Conservation (phyloP, 2,888 invertebrate genomes). For the Tortricodes alternella region DNA sequence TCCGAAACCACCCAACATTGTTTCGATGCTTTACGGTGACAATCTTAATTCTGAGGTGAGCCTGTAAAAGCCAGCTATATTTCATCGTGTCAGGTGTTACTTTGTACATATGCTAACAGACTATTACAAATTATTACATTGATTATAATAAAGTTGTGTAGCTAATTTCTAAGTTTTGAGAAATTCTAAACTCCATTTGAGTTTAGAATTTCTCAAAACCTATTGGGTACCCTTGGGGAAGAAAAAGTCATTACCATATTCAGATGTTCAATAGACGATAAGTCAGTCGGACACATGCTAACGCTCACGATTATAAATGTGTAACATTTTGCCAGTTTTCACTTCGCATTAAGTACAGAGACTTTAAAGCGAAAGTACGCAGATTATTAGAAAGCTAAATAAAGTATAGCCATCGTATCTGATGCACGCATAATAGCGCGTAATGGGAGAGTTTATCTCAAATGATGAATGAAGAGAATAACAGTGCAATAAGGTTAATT, state of each 20-base stretch:
- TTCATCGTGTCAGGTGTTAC: constrained; percentile 6
- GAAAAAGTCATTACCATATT: constrained; percentile 18
- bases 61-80: constrained; percentile 18
- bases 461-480: constrained; percentile 20
- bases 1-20: constrained; percentile 23
- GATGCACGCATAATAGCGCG: constrained; percentile 22
- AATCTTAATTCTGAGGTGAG: constrained; percentile 25
- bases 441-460: constrained; percentile 21
- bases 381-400: constrained; percentile 59
- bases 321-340: constrained; percentile 55
- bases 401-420: constrained; percentile 24
- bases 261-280: constrained; percentile 43
- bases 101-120: neutral
- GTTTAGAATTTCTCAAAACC: no score
- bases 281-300: constrained; percentile 42
- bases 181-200: no score
- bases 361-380: constrained; percentile 55
- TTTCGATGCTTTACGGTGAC: constrained; percentile 30
- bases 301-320: constrained; percentile 37
- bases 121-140: no score
- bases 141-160: neutral
- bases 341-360: constrained; percentile 38
- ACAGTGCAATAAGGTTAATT: no score
- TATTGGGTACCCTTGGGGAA: neutral
- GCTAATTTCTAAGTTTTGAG: no score